Evolutionary conservation across 2,888 invertebrate species (phyloP).

Genomic region (Drosophila mimetica): DNA sequence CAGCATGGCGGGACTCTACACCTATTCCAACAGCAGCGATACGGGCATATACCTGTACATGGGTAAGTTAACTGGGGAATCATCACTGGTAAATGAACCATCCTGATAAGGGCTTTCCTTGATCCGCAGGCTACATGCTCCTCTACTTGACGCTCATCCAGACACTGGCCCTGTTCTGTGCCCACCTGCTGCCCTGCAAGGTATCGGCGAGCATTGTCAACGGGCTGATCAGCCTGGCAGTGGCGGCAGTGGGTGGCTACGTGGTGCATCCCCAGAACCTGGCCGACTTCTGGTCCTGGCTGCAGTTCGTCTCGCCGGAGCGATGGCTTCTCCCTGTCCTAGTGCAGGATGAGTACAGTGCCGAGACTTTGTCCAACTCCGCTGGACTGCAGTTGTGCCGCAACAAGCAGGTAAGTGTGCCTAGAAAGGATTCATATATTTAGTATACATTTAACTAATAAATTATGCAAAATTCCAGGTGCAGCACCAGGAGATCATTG

Average conservation of each 20-base stretch:
- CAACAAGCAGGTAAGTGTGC: slow-evolving; percentile 88
- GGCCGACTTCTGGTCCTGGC: slow-evolving; percentile 88
- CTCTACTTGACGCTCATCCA: slow-evolving; percentile 89
- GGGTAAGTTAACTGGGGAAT: slow-evolving; percentile 85
- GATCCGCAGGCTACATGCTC: slow-evolving; percentile 88
- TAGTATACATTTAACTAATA: not conserved
- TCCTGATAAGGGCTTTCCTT: not conserved
- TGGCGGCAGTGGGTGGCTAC: slow-evolving; percentile 88
- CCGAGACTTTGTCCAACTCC: slow-evolving; percentile 87
- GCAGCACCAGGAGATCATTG: slow-evolving; percentile 94
- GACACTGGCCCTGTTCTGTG: slow-evolving; percentile 88
- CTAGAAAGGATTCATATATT: not conserved
- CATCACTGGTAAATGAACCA: too few relatives aligned
- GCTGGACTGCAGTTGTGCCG: slow-evolving; percentile 86
- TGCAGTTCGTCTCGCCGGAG: slow-evolving; percentile 89
- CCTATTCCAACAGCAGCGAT: slow-evolving; percentile 88
- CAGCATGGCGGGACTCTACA: slow-evolving; percentile 93
- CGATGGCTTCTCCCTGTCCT: slow-evolving; percentile 90
- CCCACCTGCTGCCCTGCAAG: slow-evolving; percentile 88
- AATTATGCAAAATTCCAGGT: slow-evolving; percentile 85
- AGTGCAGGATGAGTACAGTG: slow-evolving; percentile 88
- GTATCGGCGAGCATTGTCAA: slow-evolving; percentile 88
- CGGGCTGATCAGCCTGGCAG: slow-evolving; percentile 86
- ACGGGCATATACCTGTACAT: slow-evolving; percentile 90
- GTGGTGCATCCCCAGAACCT: slow-evolving; percentile 89